These are phyloP conservation scores for Parasteatoda lunata DNA, from an alignment of 2,888 invertebrate genomes.

Conservation along the genomic window DNA sequence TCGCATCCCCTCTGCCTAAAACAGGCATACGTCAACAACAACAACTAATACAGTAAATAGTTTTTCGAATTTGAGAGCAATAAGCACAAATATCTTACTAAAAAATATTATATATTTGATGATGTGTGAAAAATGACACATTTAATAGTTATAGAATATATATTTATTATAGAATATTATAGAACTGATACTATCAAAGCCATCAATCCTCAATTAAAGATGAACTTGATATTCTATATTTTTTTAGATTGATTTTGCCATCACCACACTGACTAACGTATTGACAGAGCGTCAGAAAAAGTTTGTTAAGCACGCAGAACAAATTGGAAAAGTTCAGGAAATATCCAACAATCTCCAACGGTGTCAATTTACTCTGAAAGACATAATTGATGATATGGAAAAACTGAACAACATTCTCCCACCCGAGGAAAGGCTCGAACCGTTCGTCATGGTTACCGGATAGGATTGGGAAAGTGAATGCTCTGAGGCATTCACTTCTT, in stretches of 20 bases:
- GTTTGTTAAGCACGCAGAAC: conserved; percentile 89
- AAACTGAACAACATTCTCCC: conserved; percentile 88
- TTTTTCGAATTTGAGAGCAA: no score
- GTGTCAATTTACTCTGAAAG: conserved; percentile 87
- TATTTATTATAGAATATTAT: no score
- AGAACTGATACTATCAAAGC: no score
- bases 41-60: no score
- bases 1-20: no score
- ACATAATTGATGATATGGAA: conserved; percentile 89
- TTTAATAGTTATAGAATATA: no score
- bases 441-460: conserved; percentile 91
- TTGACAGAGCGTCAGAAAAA: conserved; percentile 88
- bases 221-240: background rate
- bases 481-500: conserved; percentile 50
- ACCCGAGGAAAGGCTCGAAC: conserved; percentile 86
- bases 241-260: conserved; percentile 82
- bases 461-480: conserved; percentile 71
- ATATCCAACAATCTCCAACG: conserved; percentile 87
- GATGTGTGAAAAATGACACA: no score
- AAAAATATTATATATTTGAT: no score
- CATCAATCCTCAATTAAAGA: background rate
- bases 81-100: no score
- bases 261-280: conserved; percentile 81
- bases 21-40: no score
- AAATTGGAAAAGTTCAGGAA: conserved; percentile 87